phyloP scores from a whole-genome alignment of 2,888 invertebrate species.

The Piscicola geometra region DNA sequence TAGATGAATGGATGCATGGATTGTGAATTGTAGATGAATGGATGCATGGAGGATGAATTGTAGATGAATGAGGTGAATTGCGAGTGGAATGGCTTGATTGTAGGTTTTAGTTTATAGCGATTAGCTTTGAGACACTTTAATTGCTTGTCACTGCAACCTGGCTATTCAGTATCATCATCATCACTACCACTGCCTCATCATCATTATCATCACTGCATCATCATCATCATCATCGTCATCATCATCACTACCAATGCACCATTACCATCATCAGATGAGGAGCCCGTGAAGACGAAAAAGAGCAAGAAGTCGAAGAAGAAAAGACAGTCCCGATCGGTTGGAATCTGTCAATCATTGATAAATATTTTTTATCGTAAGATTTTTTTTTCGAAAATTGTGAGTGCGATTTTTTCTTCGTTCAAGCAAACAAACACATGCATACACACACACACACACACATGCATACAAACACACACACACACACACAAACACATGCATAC shows the following conservation, averaged over 20 bases:
- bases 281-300: slow-evolving; percentile 15
- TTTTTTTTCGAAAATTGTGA: no score
- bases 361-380: no score
- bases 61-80: neutral
- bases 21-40: neutral
- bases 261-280: slow-evolving; percentile 3
- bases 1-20: neutral
- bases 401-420: no score
- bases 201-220: no score
- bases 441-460: no score
- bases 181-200: no score
- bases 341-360: neutral
- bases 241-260: neutral
- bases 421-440: no score
- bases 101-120: neutral
- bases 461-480: no score
- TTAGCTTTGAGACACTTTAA: neutral
- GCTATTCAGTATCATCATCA: no score
- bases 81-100: neutral
- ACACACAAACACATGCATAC: no score
- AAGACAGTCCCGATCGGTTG: neutral
- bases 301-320: slow-evolving; percentile 22
- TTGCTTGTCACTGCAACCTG: neutral
- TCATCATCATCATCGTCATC: neutral
- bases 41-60: neutral